Evolutionary conservation across 1,140 invertebrate genomes (phyloP), one percentile per base, ranked within the genome.

Genomic region (Drosophila ironensis): DNA sequence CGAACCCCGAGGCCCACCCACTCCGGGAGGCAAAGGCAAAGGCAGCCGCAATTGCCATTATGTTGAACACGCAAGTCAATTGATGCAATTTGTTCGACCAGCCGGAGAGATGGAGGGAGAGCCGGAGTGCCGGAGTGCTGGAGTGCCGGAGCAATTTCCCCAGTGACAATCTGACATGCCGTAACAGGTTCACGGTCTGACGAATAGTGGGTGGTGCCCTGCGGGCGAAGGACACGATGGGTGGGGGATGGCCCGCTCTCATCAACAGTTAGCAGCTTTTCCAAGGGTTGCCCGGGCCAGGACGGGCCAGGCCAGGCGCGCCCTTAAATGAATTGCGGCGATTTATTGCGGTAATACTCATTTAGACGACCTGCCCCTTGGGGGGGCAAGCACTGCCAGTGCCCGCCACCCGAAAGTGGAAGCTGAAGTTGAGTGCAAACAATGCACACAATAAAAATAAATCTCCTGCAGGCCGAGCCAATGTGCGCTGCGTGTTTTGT

Each of bases 261-360:
- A 86, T 86, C 80, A 86, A 86, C 80, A 86, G 80, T 86, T 86
- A 80, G 74, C 52, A 82, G 50, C 38, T 78, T 67, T 46, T 82
- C 80, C 87, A 87, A 86, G 80, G 80, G 80, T 86, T 86, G 77
- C 70, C 78, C 33, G 12, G 33, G 33, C 33, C 33, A 37, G 33
- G n/a, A n/a, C n/a, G n/a, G n/a, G n/a, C n/a, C 33, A 37, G 33
- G 59, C 56, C 38, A 38, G 41, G 20, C 25, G 41, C 74, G 80
- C 70, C 80, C 74, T 70, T 71, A 86, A 86, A 87, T 86, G 80
- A 86, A 87, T 87, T 87, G 81, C 82, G 81, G 81, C 81, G 81
- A 87, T 87, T 87, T 87, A 87, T 87, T 87, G 72, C 81, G 81
- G 82, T 87, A 87, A 87, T 87, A 76, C 81, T 87, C 81, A 87